These are phyloP conservation scores for Rotaria socialis DNA, from an alignment of 2,888 invertebrate species.

Conservation along the genomic window DNA sequence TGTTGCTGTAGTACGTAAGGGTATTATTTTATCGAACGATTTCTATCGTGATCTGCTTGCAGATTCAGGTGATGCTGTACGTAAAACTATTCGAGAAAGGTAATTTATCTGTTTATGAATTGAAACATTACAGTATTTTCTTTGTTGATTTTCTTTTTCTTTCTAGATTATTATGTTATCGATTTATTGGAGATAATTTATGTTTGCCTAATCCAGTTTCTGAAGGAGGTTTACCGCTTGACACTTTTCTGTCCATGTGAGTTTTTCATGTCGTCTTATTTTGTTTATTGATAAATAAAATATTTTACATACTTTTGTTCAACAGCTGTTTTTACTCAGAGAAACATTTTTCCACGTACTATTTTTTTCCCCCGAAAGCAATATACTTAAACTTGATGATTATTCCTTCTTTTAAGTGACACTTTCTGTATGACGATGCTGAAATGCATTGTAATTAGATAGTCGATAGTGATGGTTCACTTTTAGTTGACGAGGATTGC, in stretches of 20 bases:
- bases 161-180: slow-evolving; percentile 28
- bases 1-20: not conserved
- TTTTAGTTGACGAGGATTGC: too few relatives aligned
- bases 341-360: too few relatives aligned
- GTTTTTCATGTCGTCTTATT: not conserved
- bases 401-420: too few relatives aligned
- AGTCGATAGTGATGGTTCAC: too few relatives aligned
- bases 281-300: slow-evolving; percentile 22
- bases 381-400: too few relatives aligned
- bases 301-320: not conserved
- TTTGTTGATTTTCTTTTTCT: too few relatives aligned
- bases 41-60: slow-evolving; percentile 19
- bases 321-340: too few relatives aligned
- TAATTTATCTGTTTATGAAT: not conserved
- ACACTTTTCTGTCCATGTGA: not conserved
- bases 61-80: slow-evolving; percentile 10
- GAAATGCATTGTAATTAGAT: too few relatives aligned
- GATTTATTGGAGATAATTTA: slow-evolving; percentile 30
- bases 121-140: too few relatives aligned
- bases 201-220: slow-evolving; percentile 11
- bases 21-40: slow-evolving; percentile 19
- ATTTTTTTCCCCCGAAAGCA: too few relatives aligned
- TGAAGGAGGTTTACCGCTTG: not conserved
- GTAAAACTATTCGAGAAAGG: not conserved
- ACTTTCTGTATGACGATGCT: too few relatives aligned